phyloP scores from a whole-genome alignment of 1,140 invertebrate species.

The Wiebesia pumilae region DNA sequence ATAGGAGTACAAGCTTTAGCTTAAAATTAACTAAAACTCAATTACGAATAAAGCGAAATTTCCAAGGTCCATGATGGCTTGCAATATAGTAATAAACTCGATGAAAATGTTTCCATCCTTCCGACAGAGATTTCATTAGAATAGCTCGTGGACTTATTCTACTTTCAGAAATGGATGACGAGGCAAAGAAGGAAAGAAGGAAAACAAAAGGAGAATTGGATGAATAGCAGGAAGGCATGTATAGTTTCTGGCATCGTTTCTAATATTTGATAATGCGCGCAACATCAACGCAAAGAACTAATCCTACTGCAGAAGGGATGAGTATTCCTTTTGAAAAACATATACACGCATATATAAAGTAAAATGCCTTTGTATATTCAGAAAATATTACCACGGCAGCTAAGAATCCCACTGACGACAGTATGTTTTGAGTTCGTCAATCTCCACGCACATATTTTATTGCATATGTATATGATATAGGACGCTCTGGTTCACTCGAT shows the following conservation, averaged over 20 bases:
- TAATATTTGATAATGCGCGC: conserved; percentile 43
- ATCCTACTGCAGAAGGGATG: background rate
- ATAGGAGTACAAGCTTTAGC: background rate
- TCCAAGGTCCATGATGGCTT: background rate
- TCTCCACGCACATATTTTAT: conserved; percentile 20
- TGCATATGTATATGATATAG: conserved; percentile 5
- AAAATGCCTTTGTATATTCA: conserved; percentile 9
- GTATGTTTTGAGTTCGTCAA: background rate
- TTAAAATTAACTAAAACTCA: conserved; percentile 41
- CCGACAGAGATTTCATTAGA: conserved; percentile 45
- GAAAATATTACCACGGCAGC: background rate
- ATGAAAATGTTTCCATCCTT: background rate
- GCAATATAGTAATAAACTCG: conserved; percentile 21
- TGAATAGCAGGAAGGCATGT: background rate
- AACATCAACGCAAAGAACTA: background rate
- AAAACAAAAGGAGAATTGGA: background rate
- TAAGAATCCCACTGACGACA: background rate
- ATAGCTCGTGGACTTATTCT: conserved; percentile 28
- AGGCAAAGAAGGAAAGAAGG: background rate
- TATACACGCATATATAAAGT: background rate
- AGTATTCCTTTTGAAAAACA: background rate
- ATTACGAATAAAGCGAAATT: conserved; percentile 33
- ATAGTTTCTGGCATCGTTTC: background rate
- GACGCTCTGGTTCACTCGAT: background rate
- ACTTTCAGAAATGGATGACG: background rate